Evolutionary conservation across 2,888 invertebrate genomes (phyloP).

Genomic region (Eumacrocentrus americanus): DNA sequence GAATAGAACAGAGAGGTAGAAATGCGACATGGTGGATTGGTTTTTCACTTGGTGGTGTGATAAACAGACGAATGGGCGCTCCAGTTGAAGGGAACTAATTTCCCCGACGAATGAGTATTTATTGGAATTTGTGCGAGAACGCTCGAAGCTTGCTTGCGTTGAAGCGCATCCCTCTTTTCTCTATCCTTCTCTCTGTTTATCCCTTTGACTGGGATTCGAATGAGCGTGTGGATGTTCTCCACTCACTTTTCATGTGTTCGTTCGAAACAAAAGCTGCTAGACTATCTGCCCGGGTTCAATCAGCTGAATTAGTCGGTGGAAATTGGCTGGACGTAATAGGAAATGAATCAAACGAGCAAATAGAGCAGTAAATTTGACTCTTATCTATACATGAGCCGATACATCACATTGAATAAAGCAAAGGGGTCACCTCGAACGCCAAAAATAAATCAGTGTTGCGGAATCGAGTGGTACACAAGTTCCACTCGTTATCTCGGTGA

Average conservation of each 20-base stretch:
- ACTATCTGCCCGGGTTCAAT: not conserved
- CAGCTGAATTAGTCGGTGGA: constrained; percentile 5
- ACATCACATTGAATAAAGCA: too few species aligned
- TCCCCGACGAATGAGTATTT: constrained; percentile 44
- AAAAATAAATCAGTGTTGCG: too few species aligned
- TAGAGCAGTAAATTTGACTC: too few species aligned
- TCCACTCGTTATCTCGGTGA: too few species aligned
- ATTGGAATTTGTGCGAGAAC: constrained; percentile 38
- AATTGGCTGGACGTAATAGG: constrained; percentile 1
- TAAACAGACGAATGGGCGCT: constrained; percentile 18
- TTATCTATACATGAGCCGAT: too few species aligned
- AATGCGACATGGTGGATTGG: constrained; percentile 12
- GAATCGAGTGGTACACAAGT: too few species aligned
- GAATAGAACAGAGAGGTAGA: not conserved
- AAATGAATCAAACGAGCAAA: constrained; percentile 12
- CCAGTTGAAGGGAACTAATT: constrained; percentile 34
- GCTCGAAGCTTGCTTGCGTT: constrained; percentile 2
- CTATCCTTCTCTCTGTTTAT: not conserved
- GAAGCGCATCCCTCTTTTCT: not conserved
- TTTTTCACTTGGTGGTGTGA: constrained; percentile 17
- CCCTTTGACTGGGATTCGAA: not conserved
- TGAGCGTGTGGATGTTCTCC: not conserved
- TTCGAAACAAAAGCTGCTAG: too few species aligned
- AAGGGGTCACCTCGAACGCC: too few species aligned
- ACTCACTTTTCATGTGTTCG: too few species aligned